Evolutionary conservation across 2,113 vertebrate genomes (phyloP).

Genomic region (Dipodomys merriami): DNA sequence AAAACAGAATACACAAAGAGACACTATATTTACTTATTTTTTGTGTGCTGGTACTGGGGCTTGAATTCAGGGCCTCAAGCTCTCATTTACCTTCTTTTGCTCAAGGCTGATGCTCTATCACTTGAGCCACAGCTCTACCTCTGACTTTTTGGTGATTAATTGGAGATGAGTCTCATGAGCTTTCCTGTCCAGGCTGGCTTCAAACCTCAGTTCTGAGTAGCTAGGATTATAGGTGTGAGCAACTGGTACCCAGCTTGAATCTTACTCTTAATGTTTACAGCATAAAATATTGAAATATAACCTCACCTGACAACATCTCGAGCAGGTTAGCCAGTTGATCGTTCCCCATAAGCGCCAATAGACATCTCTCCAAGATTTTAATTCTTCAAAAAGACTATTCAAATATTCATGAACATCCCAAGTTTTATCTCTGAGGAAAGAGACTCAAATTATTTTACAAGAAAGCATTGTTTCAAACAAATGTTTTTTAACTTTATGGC

Average conservation of each 20-base stretch:
- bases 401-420: constrained; percentile 97
- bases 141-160: no score
- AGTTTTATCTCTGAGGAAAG: constrained; percentile 91
- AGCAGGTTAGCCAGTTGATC: constrained; percentile 94
- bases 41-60: no score
- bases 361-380: constrained; percentile 97
- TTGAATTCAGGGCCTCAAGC: no score
- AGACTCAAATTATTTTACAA: constrained; percentile 57
- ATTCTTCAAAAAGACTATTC: constrained; percentile 92
- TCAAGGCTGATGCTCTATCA: no score
- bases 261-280: constrained; percentile 10
- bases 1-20: constrained; percentile 40
- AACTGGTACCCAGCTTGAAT: no score
- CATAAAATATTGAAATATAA: neutral
- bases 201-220: no score
- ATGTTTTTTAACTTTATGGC: constrained; percentile 38
- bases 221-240: no score
- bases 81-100: no score
- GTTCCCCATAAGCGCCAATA: constrained; percentile 99
- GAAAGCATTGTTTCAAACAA: constrained; percentile 20
- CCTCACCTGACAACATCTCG: constrained; percentile 92
- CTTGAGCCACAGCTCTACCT: no score
- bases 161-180: no score
- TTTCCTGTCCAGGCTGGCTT: no score
- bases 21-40: neutral